Evolutionary conservation across 2,888 invertebrate species (phyloP), one percentile per base, ranked within the genome.

Genomic region (Drosophila mimetica): DNA sequence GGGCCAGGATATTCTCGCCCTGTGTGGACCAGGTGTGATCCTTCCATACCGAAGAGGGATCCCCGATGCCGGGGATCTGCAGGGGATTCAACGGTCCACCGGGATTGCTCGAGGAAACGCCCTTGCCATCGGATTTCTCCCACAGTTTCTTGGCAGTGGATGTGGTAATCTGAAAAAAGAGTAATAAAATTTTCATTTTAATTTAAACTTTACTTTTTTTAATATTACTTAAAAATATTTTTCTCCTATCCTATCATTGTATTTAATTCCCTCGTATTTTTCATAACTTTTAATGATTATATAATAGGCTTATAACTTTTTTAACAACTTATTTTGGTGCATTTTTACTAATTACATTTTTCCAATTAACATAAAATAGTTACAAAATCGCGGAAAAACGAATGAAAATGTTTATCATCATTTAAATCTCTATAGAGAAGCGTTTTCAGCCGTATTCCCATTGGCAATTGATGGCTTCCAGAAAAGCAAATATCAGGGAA

Each of bases 11-110:
- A 59, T 96, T 95, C 84, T 93, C 93, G 95, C 96, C 96, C 93
- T 97, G 96, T 79, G 97, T 96, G 89, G 97, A 97, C 97, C 97
- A 97, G 85, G 97, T 97, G 63, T 97, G 95, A 92, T 97, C 97
- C 86, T 97, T 95, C 97, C 97, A 97, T 93, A 97, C 96, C 91
- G 96, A 96, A 91, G 96, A 96, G 66, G 90, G 92, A 90, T 94
- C 94, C 32, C 93, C 93, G 44, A 91, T 90, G 83, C 93, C 89
- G 88, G 94, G 94, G 89, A 95, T 93, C 92, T 95, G 93, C 91
- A 94, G 90, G 91, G 97, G 94, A 94, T 97, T 93, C 93, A 95
- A 92, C 93, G 95, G 94, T 92, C 94, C 94, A 78, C 92, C 92
- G 7, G 95, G 93, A 79, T 88, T 87, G 61, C 79, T 86, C 14